Evolutionary conservation across 2,113 vertebrate species (phyloP), one percentile per base, ranked within the genome.

Genomic region (Nycticryphes semicollaris): DNA sequence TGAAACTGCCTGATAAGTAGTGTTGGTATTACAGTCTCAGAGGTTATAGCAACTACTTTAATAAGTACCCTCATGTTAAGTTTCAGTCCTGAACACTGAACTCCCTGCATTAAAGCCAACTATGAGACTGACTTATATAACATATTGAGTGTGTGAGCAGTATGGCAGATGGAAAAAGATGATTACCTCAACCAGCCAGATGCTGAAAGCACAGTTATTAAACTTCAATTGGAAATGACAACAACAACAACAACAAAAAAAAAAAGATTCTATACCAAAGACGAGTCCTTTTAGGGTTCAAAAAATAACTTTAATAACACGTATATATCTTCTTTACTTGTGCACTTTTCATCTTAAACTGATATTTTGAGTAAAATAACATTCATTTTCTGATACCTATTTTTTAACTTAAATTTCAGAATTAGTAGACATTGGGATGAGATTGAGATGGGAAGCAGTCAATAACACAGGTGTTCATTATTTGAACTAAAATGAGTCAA

Each of bases 381-480:
- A 25, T 62, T 81, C 70, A 53, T 80, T 96, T 94, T 70, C n/a
- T 70, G 79, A 54, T 74, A 70, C 39, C 81, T 88, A 45, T 90
- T 30, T 94, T 94, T 76, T 47, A 57, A 85, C 84, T 89, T 79
- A 48, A 5, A 63, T 57, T 86, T 77, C 64, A 77, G 47, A 89
- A 67, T 89, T 59, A 70, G 56, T 39, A 84, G 41, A 67, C 37
- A 67, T 31, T 66, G 50, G 54, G 30, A 80, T 73, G n/a, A 89
- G 73, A 84, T 74, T 81, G 62, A 95, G 59, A 87, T 62, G 41
- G 37, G 39, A 76, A 95, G 35, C 22, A 74, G 33, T 87, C 87
- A 96, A 89, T 87, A 93, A 93, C 57, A 85, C 27, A 75, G 41
- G 31, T 80, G 87, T 39, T 95, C 88, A 50, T 64, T 56, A 85